Evolutionary conservation across 2,888 invertebrate genomes (phyloP).

Genomic region (Callyntrura guangdongensis): DNA sequence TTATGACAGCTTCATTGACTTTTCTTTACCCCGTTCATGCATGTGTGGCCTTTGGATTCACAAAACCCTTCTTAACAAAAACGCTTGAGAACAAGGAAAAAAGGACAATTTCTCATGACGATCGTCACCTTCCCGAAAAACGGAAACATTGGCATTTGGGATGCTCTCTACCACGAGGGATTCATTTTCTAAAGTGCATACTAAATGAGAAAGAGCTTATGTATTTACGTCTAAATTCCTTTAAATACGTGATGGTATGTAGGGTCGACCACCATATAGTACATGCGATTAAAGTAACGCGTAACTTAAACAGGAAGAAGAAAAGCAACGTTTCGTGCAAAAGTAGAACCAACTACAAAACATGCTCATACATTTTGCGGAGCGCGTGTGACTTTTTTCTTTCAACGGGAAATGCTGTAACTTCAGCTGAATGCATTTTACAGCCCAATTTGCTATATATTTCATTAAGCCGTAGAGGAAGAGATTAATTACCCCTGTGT

Average conservation of each 20-base stretch:
- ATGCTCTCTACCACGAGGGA: neutral
- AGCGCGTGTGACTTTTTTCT: neutral
- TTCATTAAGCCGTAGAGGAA: conserved; percentile 27
- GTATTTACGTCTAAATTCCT: no score
- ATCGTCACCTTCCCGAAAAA: no score
- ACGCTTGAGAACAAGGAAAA: no score
- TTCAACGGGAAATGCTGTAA: neutral
- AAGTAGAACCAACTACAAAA: no score
- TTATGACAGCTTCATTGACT: conserved; percentile 1
- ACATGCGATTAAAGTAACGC: no score
- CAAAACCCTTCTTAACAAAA: no score
- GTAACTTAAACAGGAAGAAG: no score
- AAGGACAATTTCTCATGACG: no score
- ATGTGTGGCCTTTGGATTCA: neutral
- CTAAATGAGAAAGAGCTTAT: neutral
- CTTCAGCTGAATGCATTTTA: neutral
- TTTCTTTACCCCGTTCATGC: neutral
- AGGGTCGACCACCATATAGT: neutral
- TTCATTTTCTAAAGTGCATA: neutral
- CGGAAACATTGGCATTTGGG: no score
- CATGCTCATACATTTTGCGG: no score
- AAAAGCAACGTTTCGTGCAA: no score
- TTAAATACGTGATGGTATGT: no score
- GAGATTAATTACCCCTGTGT: conserved; percentile 47
- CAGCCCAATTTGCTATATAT: conserved; percentile 29